Base-by-base conservation (phyloP, 2,113 vertebrate genomes). In the Hyla sarda region DNA sequence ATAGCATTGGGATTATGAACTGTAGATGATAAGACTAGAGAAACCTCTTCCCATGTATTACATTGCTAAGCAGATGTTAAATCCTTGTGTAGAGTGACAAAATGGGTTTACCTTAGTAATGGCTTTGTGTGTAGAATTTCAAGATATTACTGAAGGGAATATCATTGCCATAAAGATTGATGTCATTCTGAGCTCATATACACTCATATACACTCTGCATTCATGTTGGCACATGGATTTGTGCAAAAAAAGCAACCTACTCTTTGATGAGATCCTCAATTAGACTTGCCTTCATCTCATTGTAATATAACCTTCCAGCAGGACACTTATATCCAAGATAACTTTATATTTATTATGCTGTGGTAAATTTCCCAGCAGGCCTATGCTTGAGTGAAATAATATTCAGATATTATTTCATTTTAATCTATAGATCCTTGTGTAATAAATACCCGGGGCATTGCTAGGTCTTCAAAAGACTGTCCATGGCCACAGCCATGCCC, bases 211-310 rank as follows among this genome's bases (percentile, higher is more conserved):
- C 8, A 16, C 45, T 62, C 56, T 60, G n/a, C 56, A 62, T 23
- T 62, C 9, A 12, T 80, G 54, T 80, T 34, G 41, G 30, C 56
- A 80, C 58, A 45, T 62, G 56, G 56, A 28, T 9, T 65, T 47
- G 23, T 65, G 45, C 34, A 47, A 45, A 37, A n/a, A 65, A 56
- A 45, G n/a, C 58, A 47, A 65, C 78, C 37, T 30, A 47, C 37
- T 47, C 56, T 81, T 62, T 62, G n/a, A 81, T 81, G 34, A 65
- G 23, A 17, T n/a, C 77, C 62, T 60, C 77, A 79, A 79, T 79
- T 79, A 79, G 54, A 37, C 28, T 80, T 45, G 34, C 37, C 47
- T 62, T 47, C 56, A 62, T 65, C 37, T 47, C 56, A 81, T 65
- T 65, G 58, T 81, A 81, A 65, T 80, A 80, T 80, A 60, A 17